These are phyloP conservation scores for Sparus aurata DNA, from an alignment of 2,797 vertebrate species.

Conservation along the genomic window DNA sequence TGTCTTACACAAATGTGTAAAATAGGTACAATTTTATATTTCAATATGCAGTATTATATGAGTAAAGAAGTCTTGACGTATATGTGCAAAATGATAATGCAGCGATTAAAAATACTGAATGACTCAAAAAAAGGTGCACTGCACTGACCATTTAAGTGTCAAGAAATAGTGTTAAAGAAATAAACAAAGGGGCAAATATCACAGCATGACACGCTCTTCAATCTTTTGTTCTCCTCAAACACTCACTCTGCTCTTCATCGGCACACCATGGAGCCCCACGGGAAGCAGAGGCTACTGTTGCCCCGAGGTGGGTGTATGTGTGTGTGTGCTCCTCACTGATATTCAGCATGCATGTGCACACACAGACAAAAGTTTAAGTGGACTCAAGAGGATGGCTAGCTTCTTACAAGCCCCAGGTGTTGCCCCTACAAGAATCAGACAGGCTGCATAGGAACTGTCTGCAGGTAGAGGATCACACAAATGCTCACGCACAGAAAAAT, in stretches of 20 bases:
- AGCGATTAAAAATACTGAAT: not conserved
- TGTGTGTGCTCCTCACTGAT: not conserved
- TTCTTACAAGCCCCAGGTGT: conserved; percentile 37
- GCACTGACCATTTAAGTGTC: not conserved
- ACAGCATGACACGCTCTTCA: conserved; percentile 15
- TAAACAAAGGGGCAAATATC: conserved; percentile 3
- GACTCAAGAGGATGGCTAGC: conserved; percentile 20
- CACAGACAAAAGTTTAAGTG: conserved; percentile 6
- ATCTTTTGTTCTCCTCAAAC: conserved; percentile 52
- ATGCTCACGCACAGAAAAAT: conserved; percentile 30
- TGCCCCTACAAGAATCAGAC: conserved; percentile 35
- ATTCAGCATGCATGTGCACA: not conserved
- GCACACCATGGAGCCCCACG: conserved; percentile 17
- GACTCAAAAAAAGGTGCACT: not conserved
- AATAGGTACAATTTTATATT: not conserved
- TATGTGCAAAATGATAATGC: not conserved
- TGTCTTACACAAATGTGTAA: not conserved
- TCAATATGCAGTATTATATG: not conserved
- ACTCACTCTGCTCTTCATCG: conserved; percentile 28
- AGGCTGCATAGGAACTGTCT: conserved; percentile 31
- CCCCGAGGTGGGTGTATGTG: conserved; percentile 46
- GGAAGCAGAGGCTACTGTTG: conserved; percentile 43
- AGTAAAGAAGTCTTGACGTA: not conserved
- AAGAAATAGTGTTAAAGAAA: conserved; percentile 5
- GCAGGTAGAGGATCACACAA: conserved; percentile 28